phyloP scores from a whole-genome alignment of 2,797 vertebrate species.

The Malacoraja senta region DNA sequence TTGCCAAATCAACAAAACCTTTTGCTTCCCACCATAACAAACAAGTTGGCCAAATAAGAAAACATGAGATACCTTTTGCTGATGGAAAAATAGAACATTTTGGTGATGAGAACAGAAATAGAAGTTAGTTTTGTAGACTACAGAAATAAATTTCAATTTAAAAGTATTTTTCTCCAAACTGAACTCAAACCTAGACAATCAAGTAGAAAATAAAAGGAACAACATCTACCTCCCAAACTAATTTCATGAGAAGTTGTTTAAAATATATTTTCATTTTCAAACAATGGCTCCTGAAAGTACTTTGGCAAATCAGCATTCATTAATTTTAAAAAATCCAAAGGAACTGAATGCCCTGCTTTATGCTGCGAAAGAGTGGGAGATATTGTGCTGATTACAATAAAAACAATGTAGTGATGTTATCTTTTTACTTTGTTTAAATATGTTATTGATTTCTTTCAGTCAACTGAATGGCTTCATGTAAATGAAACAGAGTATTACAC shows the following conservation, averaged over 20 bases:
- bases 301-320: background rate
- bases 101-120: background rate
- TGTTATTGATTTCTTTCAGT: slow-evolving; percentile 42
- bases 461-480: slow-evolving; percentile 46
- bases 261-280: background rate
- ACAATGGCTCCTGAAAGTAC: background rate
- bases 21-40: background rate
- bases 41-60: background rate
- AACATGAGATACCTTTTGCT: background rate
- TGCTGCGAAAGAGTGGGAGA: background rate
- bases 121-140: background rate
- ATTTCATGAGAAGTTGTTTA: background rate
- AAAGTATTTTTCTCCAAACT: background rate
- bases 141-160: background rate
- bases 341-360: background rate
- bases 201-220: background rate
- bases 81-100: background rate
- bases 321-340: background rate
- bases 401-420: background rate
- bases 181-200: background rate
- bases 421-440: background rate
- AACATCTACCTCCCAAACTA: background rate
- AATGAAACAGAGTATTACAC: slow-evolving; percentile 48
- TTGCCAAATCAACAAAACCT: background rate
- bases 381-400: background rate